Conservation (phyloP, 2,888 invertebrate species). For the Brachypterus glaber region DNA sequence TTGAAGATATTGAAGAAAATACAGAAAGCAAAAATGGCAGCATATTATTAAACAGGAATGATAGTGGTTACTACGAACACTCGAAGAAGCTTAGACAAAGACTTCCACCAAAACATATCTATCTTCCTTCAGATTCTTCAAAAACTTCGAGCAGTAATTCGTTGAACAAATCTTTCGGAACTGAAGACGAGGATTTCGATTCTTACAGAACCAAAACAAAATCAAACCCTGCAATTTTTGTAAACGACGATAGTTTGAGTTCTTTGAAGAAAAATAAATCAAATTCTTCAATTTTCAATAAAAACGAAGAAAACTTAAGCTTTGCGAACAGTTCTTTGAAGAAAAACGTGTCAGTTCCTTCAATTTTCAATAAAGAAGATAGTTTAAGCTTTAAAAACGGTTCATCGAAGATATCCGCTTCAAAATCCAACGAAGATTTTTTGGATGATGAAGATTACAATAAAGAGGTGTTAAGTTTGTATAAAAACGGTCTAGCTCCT, state of each 20-base stretch:
- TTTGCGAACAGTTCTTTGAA: too few relatives aligned
- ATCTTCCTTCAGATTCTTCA: conserved; percentile 26
- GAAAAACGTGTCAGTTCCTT: too few relatives aligned
- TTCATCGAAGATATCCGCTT: too few relatives aligned
- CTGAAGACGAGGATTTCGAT: conserved; percentile 10
- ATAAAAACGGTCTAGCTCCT: conserved; percentile 29
- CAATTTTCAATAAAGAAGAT: too few relatives aligned
- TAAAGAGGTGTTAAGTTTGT: conserved; percentile 26
- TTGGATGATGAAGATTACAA: conserved; percentile 18
- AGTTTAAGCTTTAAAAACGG: too few relatives aligned
- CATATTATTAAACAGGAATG: conserved; percentile 32
- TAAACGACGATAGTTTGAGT: not conserved
- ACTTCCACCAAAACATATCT: conserved; percentile 35
- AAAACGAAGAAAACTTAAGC: too few relatives aligned
- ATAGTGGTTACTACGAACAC: conserved; percentile 36
- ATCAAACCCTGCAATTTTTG: not conserved
- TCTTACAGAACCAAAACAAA: conserved; percentile 4
- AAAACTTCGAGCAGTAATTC: conserved; percentile 7
- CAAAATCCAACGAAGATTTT: conserved; percentile 1
- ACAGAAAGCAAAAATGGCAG: conserved; percentile 8
- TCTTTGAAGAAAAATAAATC: too few relatives aligned
- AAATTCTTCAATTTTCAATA: too few relatives aligned
- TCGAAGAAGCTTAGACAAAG: conserved; percentile 36
- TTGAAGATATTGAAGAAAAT: conserved; percentile 9
- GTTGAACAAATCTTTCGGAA: not conserved